Evolutionary conservation across 1,140 invertebrate species (phyloP).

Genomic region (Portunus trituberculatus): DNA sequence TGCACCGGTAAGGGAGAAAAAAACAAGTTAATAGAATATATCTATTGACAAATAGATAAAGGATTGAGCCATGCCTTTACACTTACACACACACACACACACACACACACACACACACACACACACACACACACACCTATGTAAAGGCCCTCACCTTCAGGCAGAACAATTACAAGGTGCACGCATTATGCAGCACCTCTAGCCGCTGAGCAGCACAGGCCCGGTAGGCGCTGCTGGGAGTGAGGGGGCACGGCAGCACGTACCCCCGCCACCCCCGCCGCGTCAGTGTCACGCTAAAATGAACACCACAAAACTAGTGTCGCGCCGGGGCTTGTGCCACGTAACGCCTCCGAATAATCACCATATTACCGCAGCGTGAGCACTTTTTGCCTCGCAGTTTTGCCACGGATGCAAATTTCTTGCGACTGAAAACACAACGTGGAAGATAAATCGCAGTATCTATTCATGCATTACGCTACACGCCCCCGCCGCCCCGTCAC

Average conservation of each 20-base stretch:
- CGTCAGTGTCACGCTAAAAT: neutral
- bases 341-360: slow-evolving; percentile 44
- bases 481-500: neutral
- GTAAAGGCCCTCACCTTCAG: neutral
- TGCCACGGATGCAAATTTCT: slow-evolving; percentile 53
- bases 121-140: neutral
- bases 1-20: too few relatives aligned
- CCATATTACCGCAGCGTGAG: slow-evolving; percentile 54
- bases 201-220: neutral
- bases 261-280: neutral
- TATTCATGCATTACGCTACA: slow-evolving; percentile 34
- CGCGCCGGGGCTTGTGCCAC: neutral
- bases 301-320: slow-evolving; percentile 45
- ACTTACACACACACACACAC: neutral
- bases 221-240: neutral
- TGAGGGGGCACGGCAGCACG: neutral
- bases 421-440: slow-evolving; percentile 53
- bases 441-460: slow-evolving; percentile 46
- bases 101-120: neutral
- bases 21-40: too few relatives aligned
- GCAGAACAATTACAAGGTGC: neutral
- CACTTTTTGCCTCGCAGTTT: slow-evolving; percentile 35
- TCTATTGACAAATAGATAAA: too few relatives aligned
- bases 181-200: neutral
- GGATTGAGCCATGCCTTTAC: too few relatives aligned